A percentile compares a stretch with the other conserved stretches of the same genome.
These are phyloP conservation scores for Carettochelys insculpta DNA, from an alignment of 2,113 vertebrate species.

Conservation along the genomic window DNA sequence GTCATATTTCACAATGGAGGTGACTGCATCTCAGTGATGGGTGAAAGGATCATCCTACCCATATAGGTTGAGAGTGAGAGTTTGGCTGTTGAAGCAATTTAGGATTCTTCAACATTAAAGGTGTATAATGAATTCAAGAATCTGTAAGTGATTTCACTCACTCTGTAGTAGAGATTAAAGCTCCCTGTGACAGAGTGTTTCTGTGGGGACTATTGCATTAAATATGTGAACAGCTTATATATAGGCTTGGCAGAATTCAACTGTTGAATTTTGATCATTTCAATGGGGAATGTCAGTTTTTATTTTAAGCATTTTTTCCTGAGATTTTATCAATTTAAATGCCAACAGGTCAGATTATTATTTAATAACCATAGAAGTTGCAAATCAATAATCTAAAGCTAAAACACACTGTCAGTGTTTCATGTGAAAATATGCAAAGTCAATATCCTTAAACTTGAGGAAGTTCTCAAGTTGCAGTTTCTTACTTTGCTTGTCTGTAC, in stretches of 20 bases:
- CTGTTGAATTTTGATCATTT: background rate
- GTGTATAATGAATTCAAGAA: background rate
- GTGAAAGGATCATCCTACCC: background rate
- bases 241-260: background rate
- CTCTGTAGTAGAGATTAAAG: background rate
- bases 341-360: background rate
- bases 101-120: background rate
- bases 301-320: background rate
- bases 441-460: background rate
- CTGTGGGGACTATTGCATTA: background rate
- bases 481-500: background rate
- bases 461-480: background rate
- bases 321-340: background rate
- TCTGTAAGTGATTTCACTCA: background rate
- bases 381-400: background rate
- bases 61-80: no score
- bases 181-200: background rate
- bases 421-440: background rate
- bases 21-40: background rate
- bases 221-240: background rate
- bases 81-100: background rate
- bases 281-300: background rate
- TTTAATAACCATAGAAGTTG: background rate
- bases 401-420: background rate
- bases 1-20: background rate